phyloP scores from a whole-genome alignment of 2,888 invertebrate species.

The Listrodromus nycthemerus region DNA sequence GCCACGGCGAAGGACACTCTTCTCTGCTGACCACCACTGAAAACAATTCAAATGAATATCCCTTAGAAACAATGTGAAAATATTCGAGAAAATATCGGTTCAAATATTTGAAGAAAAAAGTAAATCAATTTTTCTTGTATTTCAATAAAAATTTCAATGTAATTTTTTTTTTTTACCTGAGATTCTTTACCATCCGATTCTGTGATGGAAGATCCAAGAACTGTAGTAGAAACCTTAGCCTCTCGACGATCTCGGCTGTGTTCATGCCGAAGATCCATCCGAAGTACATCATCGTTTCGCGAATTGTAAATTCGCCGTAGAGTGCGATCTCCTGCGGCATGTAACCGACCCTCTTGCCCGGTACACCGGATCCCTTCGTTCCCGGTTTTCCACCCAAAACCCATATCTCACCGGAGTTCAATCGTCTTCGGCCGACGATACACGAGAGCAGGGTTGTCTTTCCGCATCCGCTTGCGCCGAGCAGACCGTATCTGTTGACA shows the following conservation, averaged over 20 bases:
- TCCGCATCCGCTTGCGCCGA: conserved; percentile 98
- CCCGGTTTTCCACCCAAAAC: conserved; percentile 96
- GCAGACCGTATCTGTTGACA: conserved; percentile 92
- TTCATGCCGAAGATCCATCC: conserved; percentile 98
- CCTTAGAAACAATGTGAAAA: not conserved
- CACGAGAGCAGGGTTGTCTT: conserved; percentile 97
- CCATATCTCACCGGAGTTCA: conserved; percentile 95
- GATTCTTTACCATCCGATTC: conserved; percentile 91
- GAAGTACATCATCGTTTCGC: conserved; percentile 98
- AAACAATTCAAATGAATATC: conserved; percentile 68
- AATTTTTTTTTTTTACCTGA: conserved; percentile 85
- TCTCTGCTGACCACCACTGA: conserved; percentile 95
- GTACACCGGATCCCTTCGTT: conserved; percentile 94
- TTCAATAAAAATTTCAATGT: too few relatives aligned
- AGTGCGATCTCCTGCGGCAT: conserved; percentile 98
- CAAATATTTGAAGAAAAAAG: too few relatives aligned
- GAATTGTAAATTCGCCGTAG: conserved; percentile 96
- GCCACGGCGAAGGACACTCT: conserved; percentile 97
- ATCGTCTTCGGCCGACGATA: conserved; percentile 94
- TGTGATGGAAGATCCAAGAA: conserved; percentile 96
- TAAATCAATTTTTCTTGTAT: too few relatives aligned
- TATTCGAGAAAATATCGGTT: too few relatives aligned
- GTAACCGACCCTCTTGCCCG: conserved; percentile 97
- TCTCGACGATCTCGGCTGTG: conserved; percentile 91
- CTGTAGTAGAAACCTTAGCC: conserved; percentile 94